A percentile compares a stretch with the other conserved stretches of the same genome.
These are phyloP conservation scores for Helogale parvula DNA, from an alignment of 2,113 vertebrate species.

Conservation along the genomic window DNA sequence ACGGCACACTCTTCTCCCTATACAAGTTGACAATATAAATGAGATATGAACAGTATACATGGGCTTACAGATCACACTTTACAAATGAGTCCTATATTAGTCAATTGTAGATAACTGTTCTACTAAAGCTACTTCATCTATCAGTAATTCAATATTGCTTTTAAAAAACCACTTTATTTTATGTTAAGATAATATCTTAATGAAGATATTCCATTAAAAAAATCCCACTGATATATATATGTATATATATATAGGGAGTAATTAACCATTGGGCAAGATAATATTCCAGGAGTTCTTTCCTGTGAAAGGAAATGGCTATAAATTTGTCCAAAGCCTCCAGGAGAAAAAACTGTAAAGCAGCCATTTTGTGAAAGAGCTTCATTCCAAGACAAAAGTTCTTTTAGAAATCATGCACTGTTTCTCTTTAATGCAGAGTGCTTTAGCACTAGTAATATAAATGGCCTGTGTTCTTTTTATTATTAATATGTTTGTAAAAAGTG, in stretches of 20 bases:
- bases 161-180: not conserved
- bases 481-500: not conserved
- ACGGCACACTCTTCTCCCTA: not conserved
- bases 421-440: not conserved
- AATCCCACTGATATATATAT: not conserved
- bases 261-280: slow-evolving; percentile 17
- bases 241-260: not conserved
- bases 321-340: not conserved
- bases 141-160: not conserved
- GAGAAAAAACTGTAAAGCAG: not conserved
- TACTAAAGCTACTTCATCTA: slow-evolving; percentile 6
- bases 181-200: not conserved
- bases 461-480: not conserved
- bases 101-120: not conserved
- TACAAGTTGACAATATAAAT: not conserved
- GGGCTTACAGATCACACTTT: not conserved
- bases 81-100: not conserved
- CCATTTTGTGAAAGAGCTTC: not conserved
- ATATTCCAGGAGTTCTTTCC: not conserved
- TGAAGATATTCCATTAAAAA: slow-evolving; percentile 8
- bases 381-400: not conserved
- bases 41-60: not conserved
- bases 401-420: not conserved
- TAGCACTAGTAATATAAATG: not conserved
- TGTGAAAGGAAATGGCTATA: slow-evolving; percentile 44